These are phyloP conservation scores for Lontra canadensis DNA, from an alignment of 2,113 vertebrate genomes.

Conservation along the genomic window DNA sequence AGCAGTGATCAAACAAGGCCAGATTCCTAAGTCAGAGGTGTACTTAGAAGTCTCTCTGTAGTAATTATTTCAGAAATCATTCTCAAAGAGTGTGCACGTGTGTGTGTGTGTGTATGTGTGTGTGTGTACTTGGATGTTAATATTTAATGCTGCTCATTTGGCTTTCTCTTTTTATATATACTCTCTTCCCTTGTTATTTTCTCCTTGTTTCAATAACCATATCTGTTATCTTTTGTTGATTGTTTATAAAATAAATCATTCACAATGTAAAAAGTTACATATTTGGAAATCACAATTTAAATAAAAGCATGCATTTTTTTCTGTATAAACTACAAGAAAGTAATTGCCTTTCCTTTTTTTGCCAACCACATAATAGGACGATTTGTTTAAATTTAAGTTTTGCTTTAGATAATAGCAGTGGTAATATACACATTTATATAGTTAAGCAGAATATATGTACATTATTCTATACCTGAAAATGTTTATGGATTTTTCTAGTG, in stretches of 20 bases:
- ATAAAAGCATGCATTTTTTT: neutral
- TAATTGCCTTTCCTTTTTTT: neutral
- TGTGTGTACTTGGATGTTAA: neutral
- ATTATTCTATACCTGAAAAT: neutral
- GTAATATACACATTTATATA: neutral
- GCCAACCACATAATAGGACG: neutral
- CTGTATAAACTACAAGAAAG: neutral
- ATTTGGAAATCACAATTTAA: neutral
- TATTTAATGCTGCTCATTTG: neutral
- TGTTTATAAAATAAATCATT: neutral
- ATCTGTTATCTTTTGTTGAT: neutral
- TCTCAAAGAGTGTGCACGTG: neutral
- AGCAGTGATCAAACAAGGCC: neutral
- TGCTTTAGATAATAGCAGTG: neutral
- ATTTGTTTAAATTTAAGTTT: neutral
- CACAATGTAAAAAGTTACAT: neutral
- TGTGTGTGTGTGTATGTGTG: neutral
- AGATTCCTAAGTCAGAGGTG: neutral
- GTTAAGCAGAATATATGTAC: neutral
- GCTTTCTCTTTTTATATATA: neutral
- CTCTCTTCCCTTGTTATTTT: neutral
- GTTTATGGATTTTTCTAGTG: neutral
- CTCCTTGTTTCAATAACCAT: neutral
- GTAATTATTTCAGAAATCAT: neutral
- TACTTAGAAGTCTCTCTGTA: neutral